Evolutionary conservation across 2,113 vertebrate species (phyloP), one percentile per base, ranked within the genome.

Genomic region (Pelmatolapia mariae): DNA sequence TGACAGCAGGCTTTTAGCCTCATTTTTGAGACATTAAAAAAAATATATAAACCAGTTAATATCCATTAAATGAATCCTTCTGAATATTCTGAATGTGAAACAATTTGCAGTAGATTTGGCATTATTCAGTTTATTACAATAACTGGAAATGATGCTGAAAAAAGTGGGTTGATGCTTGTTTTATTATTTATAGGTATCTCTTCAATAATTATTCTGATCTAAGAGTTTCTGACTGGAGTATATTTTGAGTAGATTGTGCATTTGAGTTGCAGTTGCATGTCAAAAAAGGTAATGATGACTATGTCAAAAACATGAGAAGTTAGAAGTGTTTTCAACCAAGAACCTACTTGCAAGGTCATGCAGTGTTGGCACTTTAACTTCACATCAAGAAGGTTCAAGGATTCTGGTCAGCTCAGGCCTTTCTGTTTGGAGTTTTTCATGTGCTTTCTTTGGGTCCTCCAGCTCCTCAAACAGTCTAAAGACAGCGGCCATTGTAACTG

Each of bases 361-460:
- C 5, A 68, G 36, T 22, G 19, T 15, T 40, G 16, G 4, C 19
- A 15, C 63, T 40, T 38, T 13, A 38, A 22, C 36, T 5, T 68
- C 63, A 22, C 11, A 68, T 31, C 29, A 61, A 61, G 57, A 6
- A 31, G 11, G 3, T 22, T 40, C 11, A 24, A 71, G 63, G 36
- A 38, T 4, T 22, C n/a, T 9, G 1, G 38, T 71, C 36, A 9
- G 63, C 63, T 40, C 1, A 0, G 10, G 6, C 4, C 31, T 63
- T 36, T 36, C 18, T 12, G 31, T 12, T 11, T n/a, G 16, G 59
- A 19, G 29, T 33, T 33, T 26, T 61, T 18, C 15, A 18, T 61
- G 5, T 61, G 57, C 57, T 33, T 61, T 31, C 57, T 18, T 61
- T 31, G 57, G 57, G 0, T 63, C 18, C 31, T 36, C 16, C 18